Conservation (phyloP, 2,113 vertebrate genomes). For the Casuarius casuarius region DNA sequence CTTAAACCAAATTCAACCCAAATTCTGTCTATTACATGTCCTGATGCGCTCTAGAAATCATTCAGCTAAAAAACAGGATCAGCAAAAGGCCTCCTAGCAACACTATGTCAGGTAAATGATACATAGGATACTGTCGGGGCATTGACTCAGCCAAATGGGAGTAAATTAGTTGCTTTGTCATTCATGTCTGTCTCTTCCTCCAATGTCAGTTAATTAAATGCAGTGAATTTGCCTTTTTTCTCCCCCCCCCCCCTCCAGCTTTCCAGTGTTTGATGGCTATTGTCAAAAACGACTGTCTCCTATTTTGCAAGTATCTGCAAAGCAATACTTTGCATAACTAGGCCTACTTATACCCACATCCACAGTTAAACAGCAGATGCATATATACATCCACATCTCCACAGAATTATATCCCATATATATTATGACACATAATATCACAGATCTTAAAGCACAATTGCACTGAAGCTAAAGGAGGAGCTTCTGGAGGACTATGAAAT, state of each 20-base stretch:
- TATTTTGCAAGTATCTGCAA: neutral
- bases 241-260: neutral
- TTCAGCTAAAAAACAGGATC: neutral
- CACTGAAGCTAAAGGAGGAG: neutral
- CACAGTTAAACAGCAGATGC: neutral
- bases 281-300: neutral
- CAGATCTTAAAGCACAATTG: neutral
- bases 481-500: neutral
- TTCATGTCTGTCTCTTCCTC: neutral
- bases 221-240: neutral
- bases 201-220: neutral
- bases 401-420: neutral
- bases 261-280: neutral
- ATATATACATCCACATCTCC: neutral
- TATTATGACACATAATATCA: neutral
- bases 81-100: constrained; percentile 1
- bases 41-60: neutral
- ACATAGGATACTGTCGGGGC: neutral
- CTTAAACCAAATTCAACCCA: neutral
- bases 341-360: neutral
- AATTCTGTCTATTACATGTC: neutral
- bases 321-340: neutral
- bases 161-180: neutral
- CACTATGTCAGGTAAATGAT: neutral
- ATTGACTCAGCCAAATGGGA: constrained; percentile 9